phyloP scores from a whole-genome alignment of 2,888 invertebrate genomes.

The Mesochorus sp. region DNA sequence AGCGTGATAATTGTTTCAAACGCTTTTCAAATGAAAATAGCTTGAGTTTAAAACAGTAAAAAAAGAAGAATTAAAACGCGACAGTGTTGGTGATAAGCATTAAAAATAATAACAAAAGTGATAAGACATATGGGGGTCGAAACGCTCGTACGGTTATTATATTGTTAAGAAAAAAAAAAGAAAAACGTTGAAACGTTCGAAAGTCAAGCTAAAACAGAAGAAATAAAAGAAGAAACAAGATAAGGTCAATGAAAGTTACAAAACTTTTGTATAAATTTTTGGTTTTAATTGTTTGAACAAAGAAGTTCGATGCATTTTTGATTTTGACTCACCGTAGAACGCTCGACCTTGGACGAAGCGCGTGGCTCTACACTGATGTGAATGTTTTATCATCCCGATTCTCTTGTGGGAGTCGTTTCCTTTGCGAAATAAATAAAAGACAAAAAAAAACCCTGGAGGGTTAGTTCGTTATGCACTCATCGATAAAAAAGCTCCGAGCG shows the following conservation, averaged over 20 bases:
- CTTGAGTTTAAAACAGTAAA: background rate
- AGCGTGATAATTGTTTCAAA: background rate
- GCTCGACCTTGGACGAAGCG: background rate
- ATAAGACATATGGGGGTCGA: constrained; percentile 20
- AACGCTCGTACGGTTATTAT: background rate
- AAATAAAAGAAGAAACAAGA: background rate
- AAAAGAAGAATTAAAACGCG: constrained; percentile 7
- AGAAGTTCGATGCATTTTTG: too few species aligned
- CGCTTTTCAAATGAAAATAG: too few species aligned
- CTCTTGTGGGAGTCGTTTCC: background rate
- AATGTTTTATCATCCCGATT: background rate
- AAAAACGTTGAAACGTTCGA: background rate
- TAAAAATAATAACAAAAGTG: background rate
- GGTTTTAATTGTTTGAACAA: background rate
- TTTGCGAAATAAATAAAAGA: background rate
- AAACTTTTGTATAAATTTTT: background rate
- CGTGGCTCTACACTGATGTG: background rate
- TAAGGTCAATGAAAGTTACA: background rate
- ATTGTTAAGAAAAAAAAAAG: too few species aligned
- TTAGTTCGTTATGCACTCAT: background rate
- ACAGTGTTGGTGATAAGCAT: background rate
- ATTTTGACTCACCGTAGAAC: too few species aligned
- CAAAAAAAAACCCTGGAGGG: background rate
- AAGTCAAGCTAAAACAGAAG: background rate
- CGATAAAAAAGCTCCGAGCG: background rate